Percentiles rank a stretch among this genome's conserved stretches.
phyloP scores from a whole-genome alignment of 2,797 vertebrate species.

The Phalanger gymnotis region DNA sequence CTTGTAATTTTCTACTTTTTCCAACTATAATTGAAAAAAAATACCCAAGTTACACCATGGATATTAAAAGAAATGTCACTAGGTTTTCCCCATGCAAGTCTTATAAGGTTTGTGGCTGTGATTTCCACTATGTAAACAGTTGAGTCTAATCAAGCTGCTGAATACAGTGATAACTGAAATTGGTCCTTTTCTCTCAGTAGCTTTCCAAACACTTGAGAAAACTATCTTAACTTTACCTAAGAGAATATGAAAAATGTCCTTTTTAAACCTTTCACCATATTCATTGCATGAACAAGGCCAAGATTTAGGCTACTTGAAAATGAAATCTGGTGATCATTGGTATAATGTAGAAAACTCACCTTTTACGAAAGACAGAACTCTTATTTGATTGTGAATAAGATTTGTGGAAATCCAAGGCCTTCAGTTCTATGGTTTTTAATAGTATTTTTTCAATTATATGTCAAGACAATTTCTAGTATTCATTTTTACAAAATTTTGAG shows the following conservation, averaged over 20 bases:
- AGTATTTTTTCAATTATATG: not conserved
- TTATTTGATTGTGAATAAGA: not conserved
- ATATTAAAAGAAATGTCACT: conserved; percentile 49
- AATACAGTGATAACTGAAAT: conserved; percentile 1
- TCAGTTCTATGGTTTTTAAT: not conserved
- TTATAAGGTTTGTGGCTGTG: conserved; percentile 11
- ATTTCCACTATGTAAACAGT: conserved; percentile 1
- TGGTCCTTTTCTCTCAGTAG: conserved; percentile 30
- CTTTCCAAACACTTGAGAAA: conserved; percentile 59
- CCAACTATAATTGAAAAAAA: conserved; percentile 52
- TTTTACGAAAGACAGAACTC: not conserved
- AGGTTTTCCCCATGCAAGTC: conserved; percentile 46
- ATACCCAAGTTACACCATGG: not conserved
- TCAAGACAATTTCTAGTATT: not conserved
- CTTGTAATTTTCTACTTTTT: conserved; percentile 55
- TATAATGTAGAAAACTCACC: conserved; percentile 13
- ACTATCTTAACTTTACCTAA: conserved; percentile 48
- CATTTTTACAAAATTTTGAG: not conserved
- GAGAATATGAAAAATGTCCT: conserved; percentile 65
- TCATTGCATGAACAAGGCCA: conserved; percentile 16
- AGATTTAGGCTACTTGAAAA: conserved; percentile 4
- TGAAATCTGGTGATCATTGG: conserved; percentile 38
- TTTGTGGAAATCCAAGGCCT: not conserved
- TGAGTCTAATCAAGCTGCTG: not conserved
- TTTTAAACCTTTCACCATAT: conserved; percentile 48